Percentiles rank a stretch among this genome's conserved stretches.
Conservation (phyloP, 2,113 vertebrate species). For the Motacilla alba region DNA sequence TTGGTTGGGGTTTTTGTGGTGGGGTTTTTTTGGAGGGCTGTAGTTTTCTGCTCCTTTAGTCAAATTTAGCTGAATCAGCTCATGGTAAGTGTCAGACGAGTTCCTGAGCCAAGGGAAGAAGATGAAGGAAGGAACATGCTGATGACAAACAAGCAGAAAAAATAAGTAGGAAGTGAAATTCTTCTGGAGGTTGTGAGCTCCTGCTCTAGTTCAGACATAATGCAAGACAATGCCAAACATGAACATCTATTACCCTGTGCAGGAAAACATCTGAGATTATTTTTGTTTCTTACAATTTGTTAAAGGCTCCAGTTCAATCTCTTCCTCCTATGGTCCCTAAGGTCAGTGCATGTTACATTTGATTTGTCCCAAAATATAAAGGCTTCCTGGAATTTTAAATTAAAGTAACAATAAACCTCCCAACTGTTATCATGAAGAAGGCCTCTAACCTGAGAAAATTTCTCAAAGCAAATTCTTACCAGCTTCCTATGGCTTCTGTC, state of each 20-base stretch:
- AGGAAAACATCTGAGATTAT: background rate
- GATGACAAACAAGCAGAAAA: background rate
- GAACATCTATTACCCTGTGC: background rate
- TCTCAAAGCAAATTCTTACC: background rate
- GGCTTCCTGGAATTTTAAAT: background rate
- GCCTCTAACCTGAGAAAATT: background rate
- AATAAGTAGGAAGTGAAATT: background rate
- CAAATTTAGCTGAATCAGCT: background rate
- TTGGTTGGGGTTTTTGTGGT: background rate
- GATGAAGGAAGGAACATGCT: background rate
- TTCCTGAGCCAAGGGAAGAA: background rate
- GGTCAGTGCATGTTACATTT: background rate
- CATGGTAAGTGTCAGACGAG: background rate
- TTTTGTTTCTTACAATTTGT: background rate
- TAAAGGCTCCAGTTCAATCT: background rate
- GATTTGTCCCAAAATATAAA: background rate
- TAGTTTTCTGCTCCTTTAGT: background rate
- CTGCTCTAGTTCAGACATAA: background rate
- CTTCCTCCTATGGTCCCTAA: background rate
- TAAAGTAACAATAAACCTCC: background rate
- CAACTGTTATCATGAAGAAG: background rate
- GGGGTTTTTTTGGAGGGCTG: background rate
- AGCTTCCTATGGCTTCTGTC: background rate
- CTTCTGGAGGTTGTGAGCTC: background rate
- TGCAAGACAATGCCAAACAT: background rate